A percentile compares a stretch with the other conserved stretches of the same genome.
phyloP scores from a whole-genome alignment of 2,113 vertebrate genomes.

The Fregata magnificens region DNA sequence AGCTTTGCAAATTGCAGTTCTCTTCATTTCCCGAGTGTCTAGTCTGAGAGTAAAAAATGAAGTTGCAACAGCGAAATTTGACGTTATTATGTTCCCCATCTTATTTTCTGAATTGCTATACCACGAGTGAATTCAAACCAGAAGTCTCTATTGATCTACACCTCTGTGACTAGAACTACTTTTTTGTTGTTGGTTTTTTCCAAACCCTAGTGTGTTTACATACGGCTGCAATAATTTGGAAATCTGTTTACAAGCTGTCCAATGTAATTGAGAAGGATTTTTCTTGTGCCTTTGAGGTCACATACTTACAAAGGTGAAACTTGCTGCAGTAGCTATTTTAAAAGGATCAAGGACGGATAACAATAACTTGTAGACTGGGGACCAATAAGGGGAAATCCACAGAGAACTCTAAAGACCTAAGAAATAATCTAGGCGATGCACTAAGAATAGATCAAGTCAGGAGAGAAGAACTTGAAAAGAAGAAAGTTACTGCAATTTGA shows the following conservation, averaged over 20 bases:
- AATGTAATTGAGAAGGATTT: not conserved
- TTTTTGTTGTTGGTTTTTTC: not conserved
- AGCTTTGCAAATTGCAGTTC: not conserved
- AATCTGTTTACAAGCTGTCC: not conserved
- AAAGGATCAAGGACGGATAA: not conserved
- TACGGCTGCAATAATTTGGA: not conserved
- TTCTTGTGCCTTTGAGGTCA: not conserved
- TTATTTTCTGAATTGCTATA: not conserved
- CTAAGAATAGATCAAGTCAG: not conserved
- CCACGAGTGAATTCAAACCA: not conserved
- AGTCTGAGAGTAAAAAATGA: not conserved
- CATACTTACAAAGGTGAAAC: not conserved
- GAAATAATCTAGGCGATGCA: not conserved
- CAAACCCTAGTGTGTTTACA: not conserved
- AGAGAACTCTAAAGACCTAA: not conserved
- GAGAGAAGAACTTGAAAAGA: not conserved
- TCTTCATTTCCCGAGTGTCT: not conserved
- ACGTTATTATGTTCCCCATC: not conserved
- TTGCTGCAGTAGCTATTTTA: not conserved
- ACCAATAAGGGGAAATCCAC: not conserved
- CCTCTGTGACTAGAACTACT: not conserved
- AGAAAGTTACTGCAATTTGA: not conserved
- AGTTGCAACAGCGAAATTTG: not conserved
- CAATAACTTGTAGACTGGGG: not conserved
- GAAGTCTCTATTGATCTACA: not conserved